Conservation (phyloP, 2,888 invertebrate species). For the Ophioninae sp. region DNA sequence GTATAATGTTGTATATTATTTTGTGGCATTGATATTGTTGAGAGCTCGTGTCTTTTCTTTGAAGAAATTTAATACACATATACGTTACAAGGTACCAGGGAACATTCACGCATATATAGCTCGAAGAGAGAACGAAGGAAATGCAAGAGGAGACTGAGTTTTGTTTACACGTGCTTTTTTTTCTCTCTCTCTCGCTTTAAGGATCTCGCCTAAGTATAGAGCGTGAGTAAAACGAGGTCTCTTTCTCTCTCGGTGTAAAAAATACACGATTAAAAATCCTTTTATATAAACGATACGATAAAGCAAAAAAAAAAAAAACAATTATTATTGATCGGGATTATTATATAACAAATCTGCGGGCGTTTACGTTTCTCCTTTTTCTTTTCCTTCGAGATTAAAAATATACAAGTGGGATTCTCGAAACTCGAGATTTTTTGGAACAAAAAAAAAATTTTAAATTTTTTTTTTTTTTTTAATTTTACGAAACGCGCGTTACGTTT, state of each 20-base stretch:
- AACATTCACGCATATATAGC: neutral
- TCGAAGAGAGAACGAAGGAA: slow-evolving; percentile 13
- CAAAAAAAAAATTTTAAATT: neutral
- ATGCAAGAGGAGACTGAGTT: slow-evolving; percentile 48
- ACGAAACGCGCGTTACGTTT: neutral
- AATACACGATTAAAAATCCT: slow-evolving; percentile 18
- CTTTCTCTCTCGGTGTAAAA: too few species aligned
- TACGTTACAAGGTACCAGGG: slow-evolving; percentile 30
- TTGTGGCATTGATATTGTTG: neutral
- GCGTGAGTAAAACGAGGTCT: slow-evolving; percentile 40
- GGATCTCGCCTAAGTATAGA: slow-evolving; percentile 7
- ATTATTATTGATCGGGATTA: neutral
- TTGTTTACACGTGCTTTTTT: slow-evolving; percentile 56
- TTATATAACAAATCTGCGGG: too few species aligned
- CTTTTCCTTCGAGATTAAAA: neutral
- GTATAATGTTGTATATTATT: neutral
- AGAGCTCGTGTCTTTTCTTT: neutral
- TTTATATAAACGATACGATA: neutral
- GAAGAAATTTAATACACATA: slow-evolving; percentile 70
- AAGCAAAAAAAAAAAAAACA: too few species aligned
- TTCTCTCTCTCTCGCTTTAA: slow-evolving; percentile 31
- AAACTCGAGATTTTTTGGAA: neutral
- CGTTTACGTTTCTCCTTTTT: too few species aligned
- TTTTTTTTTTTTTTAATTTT: neutral
- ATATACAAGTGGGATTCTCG: neutral